phyloP scores from a whole-genome alignment of 2,888 invertebrate species.

The Lasius platythorax region DNA sequence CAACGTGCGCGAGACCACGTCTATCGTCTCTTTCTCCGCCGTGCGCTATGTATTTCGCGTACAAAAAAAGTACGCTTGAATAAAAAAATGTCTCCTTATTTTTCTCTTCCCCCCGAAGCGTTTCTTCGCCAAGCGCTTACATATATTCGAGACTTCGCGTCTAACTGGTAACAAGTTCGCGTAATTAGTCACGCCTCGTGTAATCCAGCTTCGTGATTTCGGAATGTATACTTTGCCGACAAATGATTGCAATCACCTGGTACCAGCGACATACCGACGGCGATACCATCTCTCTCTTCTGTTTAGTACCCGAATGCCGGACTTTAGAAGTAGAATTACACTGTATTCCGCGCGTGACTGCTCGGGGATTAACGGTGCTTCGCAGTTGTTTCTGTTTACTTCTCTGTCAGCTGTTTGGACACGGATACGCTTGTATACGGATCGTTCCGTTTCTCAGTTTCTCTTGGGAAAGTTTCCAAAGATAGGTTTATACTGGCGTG shows the following conservation, averaged over 20 bases:
- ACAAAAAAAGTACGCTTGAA: not conserved
- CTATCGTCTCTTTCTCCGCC: not conserved
- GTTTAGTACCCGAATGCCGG: conserved; percentile 33
- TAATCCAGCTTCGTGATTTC: conserved; percentile 28
- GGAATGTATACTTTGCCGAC: conserved; percentile 48
- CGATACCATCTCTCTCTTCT: conserved; percentile 38
- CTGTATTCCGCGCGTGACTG: conserved; percentile 29
- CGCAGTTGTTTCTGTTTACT: conserved; percentile 25
- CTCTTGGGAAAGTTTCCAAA: conserved; percentile 4
- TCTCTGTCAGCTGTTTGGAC: conserved; percentile 23
- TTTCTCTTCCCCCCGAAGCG: not conserved
- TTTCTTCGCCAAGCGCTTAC: not conserved
- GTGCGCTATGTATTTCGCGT: not conserved
- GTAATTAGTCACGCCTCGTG: conserved; percentile 34
- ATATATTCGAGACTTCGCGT: not conserved
- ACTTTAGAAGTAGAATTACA: conserved; percentile 50
- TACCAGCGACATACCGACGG: conserved; percentile 34
- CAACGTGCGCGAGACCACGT: not conserved
- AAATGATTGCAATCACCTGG: conserved; percentile 50
- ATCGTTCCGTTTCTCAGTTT: conserved; percentile 28
- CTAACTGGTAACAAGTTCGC: conserved; percentile 23
- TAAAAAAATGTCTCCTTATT: not conserved
- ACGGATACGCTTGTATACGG: conserved; percentile 10
- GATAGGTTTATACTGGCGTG: not conserved
- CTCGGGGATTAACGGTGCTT: conserved; percentile 33